Conservation (phyloP, 2,888 invertebrate genomes). For the Nemotelus nigrinus region DNA sequence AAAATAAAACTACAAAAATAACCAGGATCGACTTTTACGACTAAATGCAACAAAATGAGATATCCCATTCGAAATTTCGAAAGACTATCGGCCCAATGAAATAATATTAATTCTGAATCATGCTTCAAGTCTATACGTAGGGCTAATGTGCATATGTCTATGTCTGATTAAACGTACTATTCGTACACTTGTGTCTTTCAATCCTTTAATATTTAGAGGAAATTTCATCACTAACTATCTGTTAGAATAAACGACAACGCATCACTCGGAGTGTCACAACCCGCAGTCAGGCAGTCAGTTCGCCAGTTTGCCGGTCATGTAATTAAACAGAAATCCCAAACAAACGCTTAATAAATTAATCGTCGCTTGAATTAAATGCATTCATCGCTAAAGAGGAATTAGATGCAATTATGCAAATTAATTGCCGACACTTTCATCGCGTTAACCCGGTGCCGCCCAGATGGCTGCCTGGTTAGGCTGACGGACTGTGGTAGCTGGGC, state of each 20-base stretch:
- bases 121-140: too few species aligned
- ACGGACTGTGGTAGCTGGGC: not conserved
- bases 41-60: too few species aligned
- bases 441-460: slow-evolving; percentile 46
- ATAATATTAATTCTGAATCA: too few species aligned
- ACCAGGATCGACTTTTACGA: too few species aligned
- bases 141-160: too few species aligned
- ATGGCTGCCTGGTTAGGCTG: slow-evolving; percentile 31
- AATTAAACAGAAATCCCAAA: slow-evolving; percentile 43
- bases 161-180: too few species aligned
- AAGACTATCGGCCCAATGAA: too few species aligned
- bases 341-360: slow-evolving; percentile 49
- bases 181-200: too few species aligned
- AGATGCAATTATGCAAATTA: slow-evolving; percentile 52
- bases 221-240: too few species aligned
- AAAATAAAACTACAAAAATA: too few species aligned
- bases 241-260: not conserved
- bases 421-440: slow-evolving; percentile 52
- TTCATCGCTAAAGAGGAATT: slow-evolving; percentile 48
- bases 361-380: slow-evolving; percentile 50
- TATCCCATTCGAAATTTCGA: too few species aligned
- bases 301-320: slow-evolving; percentile 17
- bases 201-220: too few species aligned
- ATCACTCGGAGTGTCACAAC: not conserved
- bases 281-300: slow-evolving; percentile 1